These are phyloP conservation scores for Drosophila trichaetosa DNA, from an alignment of 2,888 invertebrate species.

Conservation along the genomic window DNA sequence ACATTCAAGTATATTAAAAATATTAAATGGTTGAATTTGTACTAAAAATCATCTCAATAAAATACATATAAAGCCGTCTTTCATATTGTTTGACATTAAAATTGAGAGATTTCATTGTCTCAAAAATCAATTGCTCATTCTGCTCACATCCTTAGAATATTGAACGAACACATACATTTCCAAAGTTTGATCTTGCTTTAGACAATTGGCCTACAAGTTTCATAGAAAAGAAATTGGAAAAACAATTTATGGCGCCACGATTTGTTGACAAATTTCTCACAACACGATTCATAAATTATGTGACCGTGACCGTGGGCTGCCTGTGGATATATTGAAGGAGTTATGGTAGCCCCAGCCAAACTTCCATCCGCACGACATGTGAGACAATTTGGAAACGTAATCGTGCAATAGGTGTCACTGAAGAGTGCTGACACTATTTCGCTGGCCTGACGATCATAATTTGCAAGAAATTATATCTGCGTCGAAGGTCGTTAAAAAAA, in stretches of 20 bases:
- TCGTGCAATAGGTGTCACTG: slow-evolving; percentile 69
- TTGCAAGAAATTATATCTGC: slow-evolving; percentile 60
- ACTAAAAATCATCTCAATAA: neutral
- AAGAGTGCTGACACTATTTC: slow-evolving; percentile 61
- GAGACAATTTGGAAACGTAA: slow-evolving; percentile 68
- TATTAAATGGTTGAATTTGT: neutral
- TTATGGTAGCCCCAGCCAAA: slow-evolving; percentile 20
- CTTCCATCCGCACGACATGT: slow-evolving; percentile 68
- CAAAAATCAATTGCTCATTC: slow-evolving; percentile 17
- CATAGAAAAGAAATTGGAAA: slow-evolving; percentile 23
- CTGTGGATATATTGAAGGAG: slow-evolving; percentile 35
- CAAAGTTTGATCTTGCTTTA: slow-evolving; percentile 11
- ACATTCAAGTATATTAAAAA: neutral
- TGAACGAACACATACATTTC: slow-evolving; percentile 12
- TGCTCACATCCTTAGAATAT: slow-evolving; percentile 15
- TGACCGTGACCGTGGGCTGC: slow-evolving; percentile 69
- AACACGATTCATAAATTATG: slow-evolving; percentile 80
- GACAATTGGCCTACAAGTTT: slow-evolving; percentile 34
- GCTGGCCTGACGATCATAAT: slow-evolving; percentile 46
- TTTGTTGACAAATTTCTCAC: slow-evolving; percentile 82
- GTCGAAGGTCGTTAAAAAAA: slow-evolving; percentile 58
- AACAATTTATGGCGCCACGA: slow-evolving; percentile 80
- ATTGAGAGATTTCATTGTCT: slow-evolving; percentile 17
- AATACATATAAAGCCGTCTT: neutral
- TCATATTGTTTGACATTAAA: neutral